Evolutionary conservation across 1,140 invertebrate species (phyloP).

Genomic region (Onthophagus taurus): DNA sequence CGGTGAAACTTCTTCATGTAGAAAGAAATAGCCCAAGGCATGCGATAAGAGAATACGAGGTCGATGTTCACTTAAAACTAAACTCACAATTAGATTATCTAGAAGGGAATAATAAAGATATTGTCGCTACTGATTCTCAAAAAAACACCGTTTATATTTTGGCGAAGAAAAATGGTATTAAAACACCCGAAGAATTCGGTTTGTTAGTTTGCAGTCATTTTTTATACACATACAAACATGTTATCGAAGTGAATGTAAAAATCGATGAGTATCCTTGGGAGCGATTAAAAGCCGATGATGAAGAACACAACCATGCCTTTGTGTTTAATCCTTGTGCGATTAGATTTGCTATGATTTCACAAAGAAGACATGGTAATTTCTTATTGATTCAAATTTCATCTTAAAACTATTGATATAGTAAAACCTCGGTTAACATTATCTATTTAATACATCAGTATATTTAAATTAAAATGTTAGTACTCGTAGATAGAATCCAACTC

Average conservation of each 20-base stretch:
- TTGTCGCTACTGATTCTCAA: slow-evolving; percentile 72
- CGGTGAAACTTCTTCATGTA: slow-evolving; percentile 61
- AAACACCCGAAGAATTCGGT: slow-evolving; percentile 63
- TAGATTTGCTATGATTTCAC: slow-evolving; percentile 53
- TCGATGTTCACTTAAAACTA: slow-evolving; percentile 60
- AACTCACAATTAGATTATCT: slow-evolving; percentile 55
- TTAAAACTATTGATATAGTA: too few species aligned
- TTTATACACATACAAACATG: slow-evolving; percentile 58
- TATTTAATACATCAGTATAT: too few species aligned
- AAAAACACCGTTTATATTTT: slow-evolving; percentile 74
- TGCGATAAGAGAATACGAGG: slow-evolving; percentile 61
- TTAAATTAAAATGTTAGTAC: too few species aligned
- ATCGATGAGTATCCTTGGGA: slow-evolving; percentile 66
- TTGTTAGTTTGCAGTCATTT: slow-evolving; percentile 61
- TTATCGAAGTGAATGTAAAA: slow-evolving; percentile 54
- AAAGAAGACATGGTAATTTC: slow-evolving; percentile 50
- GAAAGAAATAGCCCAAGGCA: slow-evolving; percentile 52
- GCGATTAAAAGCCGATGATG: slow-evolving; percentile 46
- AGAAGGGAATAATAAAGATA: slow-evolving; percentile 57
- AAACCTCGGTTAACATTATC: too few species aligned
- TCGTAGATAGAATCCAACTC: too few species aligned
- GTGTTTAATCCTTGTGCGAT: slow-evolving; percentile 52
- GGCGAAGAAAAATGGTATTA: slow-evolving; percentile 64
- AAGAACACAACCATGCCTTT: slow-evolving; percentile 64
- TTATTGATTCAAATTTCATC: slow-evolving; percentile 2